These are phyloP conservation scores for Oncorhynchus kisutch DNA, from an alignment of 2,113 vertebrate species.

Conservation along the genomic window DNA sequence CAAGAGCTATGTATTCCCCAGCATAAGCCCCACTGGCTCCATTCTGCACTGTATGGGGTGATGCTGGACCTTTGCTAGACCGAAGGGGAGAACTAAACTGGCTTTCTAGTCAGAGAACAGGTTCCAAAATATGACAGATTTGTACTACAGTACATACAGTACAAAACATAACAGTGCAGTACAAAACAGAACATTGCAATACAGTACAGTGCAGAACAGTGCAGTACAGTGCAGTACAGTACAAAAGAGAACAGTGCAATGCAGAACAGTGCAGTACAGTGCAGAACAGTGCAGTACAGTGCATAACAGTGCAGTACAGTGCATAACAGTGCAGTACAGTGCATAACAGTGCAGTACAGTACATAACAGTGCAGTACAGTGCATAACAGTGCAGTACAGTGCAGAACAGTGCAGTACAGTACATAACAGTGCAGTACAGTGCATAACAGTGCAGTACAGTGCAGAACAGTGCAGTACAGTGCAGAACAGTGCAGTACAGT, in stretches of 20 bases:
- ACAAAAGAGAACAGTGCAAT: too few species aligned
- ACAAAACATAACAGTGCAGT: not conserved
- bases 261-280: too few species aligned
- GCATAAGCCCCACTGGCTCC: slow-evolving; percentile 32
- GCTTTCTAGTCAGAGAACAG: not conserved
- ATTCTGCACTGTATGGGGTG: slow-evolving; percentile 16
- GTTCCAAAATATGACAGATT: not conserved
- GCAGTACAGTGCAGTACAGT: too few species aligned
- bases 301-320: too few species aligned
- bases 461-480: too few species aligned
- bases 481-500: too few species aligned
- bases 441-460: not conserved
- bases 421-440: too few species aligned
- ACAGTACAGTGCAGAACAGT: too few species aligned
- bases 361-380: too few species aligned
- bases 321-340: not conserved
- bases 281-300: too few species aligned
- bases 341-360: too few species aligned
- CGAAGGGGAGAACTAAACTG: not conserved
- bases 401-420: not conserved
- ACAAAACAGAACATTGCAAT: too few species aligned
- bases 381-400: not conserved
- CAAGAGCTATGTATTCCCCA: slow-evolving; percentile 40
- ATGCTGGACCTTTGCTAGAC: slow-evolving; percentile 35
- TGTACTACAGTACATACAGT: not conserved